phyloP scores from a whole-genome alignment of 2,113 vertebrate species.

The Atrichornis clamosus region DNA sequence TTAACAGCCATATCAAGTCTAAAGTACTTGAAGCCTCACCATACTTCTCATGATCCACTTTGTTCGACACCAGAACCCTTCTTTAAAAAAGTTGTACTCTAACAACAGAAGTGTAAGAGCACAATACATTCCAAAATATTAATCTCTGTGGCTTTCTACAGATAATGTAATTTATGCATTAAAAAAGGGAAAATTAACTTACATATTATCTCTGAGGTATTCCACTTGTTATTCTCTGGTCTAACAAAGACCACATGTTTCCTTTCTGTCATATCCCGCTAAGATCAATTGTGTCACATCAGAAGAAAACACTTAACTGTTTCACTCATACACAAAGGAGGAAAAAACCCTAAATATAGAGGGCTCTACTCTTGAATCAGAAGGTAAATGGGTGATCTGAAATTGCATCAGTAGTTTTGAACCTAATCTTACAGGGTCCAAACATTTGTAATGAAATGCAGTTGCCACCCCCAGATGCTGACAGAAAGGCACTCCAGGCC shows the following conservation, averaged over 20 bases:
- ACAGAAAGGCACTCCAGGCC: neutral
- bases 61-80: neutral
- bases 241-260: slow-evolving; percentile 3
- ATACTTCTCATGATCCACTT: neutral
- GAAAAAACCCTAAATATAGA: neutral
- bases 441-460: neutral
- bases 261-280: neutral
- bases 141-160: neutral
- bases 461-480: neutral
- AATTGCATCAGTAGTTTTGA: neutral
- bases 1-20: neutral
- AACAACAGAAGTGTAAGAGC: neutral
- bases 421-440: neutral
- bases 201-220: neutral
- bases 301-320: neutral
- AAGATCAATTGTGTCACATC: neutral
- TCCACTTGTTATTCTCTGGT: slow-evolving; percentile 8
- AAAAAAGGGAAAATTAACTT: slow-evolving; percentile 4
- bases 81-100: neutral
- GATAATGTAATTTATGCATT: neutral
- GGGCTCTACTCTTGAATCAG: neutral
- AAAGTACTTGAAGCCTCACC: neutral
- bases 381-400: neutral
- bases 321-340: neutral
- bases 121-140: neutral